A percentile compares a stretch with the other conserved stretches of the same genome.
phyloP scores from a whole-genome alignment of 2,113 vertebrate species.

The Seriola aureovittata region DNA sequence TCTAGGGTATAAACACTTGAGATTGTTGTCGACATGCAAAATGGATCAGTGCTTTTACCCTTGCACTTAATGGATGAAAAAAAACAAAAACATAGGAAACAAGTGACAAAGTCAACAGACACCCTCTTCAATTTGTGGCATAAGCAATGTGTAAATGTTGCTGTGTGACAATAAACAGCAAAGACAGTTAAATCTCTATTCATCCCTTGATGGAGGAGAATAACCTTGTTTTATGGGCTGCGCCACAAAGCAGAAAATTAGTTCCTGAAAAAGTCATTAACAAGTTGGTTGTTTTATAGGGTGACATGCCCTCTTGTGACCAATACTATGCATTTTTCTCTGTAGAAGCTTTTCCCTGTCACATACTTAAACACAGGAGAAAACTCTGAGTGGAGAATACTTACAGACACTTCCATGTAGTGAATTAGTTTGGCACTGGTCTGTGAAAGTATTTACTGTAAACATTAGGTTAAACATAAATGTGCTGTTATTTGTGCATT shows the following conservation, averaged over 20 bases:
- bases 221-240: constrained; percentile 81
- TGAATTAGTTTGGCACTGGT: constrained; percentile 37
- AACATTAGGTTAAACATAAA: constrained; percentile 36
- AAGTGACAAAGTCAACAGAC: constrained; percentile 57
- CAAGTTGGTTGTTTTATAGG: constrained; percentile 81
- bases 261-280: constrained; percentile 87
- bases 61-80: constrained; percentile 42
- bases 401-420: constrained; percentile 31
- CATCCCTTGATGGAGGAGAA: constrained; percentile 79
- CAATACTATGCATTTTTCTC: constrained; percentile 65
- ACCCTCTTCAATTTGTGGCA: constrained; percentile 59
- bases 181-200: constrained; percentile 88
- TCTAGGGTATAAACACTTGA: constrained; percentile 9
- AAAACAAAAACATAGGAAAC: constrained; percentile 35
- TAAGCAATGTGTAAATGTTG: constrained; percentile 74
- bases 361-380: constrained; percentile 64
- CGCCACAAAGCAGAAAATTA: constrained; percentile 82
- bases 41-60: constrained; percentile 41
- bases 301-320: constrained; percentile 79
- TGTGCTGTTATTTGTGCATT: neutral
- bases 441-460: constrained; percentile 45
- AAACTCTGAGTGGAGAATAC: constrained; percentile 51
- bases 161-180: constrained; percentile 80
- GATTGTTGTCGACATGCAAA: constrained; percentile 40
- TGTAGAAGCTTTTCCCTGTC: constrained; percentile 63